Evolutionary conservation across 1,140 invertebrate species (phyloP).

Genomic region (Agrypnia vestita): DNA sequence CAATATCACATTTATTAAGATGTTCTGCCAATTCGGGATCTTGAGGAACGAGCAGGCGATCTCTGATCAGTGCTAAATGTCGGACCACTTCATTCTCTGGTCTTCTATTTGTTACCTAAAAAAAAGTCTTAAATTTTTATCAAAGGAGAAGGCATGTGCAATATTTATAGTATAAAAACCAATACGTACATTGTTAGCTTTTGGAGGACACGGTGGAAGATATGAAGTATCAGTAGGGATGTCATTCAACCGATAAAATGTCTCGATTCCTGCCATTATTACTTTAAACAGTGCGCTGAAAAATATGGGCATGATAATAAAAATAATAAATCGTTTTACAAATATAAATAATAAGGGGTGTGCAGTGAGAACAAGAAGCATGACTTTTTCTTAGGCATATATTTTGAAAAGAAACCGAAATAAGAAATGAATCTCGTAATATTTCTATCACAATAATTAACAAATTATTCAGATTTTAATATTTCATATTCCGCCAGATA

Average conservation of each 20-base stretch:
- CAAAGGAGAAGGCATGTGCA: too few relatives aligned
- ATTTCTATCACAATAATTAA: too few relatives aligned
- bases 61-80: conserved; percentile 78
- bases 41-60: conserved; percentile 76
- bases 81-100: conserved; percentile 73
- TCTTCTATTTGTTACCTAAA: conserved; percentile 33
- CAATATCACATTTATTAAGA: conserved; percentile 80
- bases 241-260: conserved; percentile 50
- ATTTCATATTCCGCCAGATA: too few relatives aligned
- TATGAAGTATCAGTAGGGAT: conserved; percentile 13
- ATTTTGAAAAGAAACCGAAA: too few relatives aligned
- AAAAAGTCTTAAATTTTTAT: not conserved
- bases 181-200: conserved; percentile 24
- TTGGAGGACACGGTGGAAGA: conserved; percentile 1
- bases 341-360: too few relatives aligned
- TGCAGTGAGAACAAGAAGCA: too few relatives aligned
- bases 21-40: conserved; percentile 79
- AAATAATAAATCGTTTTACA: too few relatives aligned
- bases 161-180: not conserved
- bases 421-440: too few relatives aligned
- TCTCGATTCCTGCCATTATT: conserved; percentile 53
- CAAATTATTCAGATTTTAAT: too few relatives aligned
- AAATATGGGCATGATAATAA: not conserved
- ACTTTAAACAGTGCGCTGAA: conserved; percentile 52
- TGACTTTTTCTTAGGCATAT: too few relatives aligned